Conservation (phyloP, 1,140 invertebrate species). For the Anagrus nilaparvatae region DNA sequence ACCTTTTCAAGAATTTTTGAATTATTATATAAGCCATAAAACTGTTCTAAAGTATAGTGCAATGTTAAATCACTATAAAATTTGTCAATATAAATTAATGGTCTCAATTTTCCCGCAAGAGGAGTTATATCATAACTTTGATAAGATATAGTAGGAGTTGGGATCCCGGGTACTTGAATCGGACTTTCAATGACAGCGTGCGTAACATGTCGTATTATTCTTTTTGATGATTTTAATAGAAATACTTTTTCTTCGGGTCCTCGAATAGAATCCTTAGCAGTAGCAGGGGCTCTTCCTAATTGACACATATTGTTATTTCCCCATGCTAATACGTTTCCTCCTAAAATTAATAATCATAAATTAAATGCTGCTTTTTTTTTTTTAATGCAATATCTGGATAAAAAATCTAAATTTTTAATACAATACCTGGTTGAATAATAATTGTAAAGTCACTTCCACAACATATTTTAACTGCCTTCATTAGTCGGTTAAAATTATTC, state of each 20-base stretch:
- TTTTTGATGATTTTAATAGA: conserved; percentile 37
- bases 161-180: conserved; percentile 39
- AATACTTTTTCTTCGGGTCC: conserved; percentile 31
- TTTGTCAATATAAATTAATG: conserved; percentile 31
- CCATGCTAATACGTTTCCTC: conserved; percentile 37
- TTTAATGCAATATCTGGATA: neutral
- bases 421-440: conserved; percentile 51
- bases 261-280: conserved; percentile 19
- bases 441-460: conserved; percentile 66
- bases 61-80: conserved; percentile 32
- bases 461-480: conserved; percentile 41
- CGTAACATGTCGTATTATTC: conserved; percentile 41
- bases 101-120: conserved; percentile 25
- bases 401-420: neutral
- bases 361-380: neutral
- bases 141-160: conserved; percentile 36
- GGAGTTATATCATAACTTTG: conserved; percentile 33
- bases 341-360: conserved; percentile 20
- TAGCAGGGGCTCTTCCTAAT: conserved; percentile 30
- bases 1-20: conserved; percentile 41
- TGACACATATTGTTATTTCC: conserved; percentile 36
- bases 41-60: conserved; percentile 47
- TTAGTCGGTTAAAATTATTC: conserved; percentile 13
- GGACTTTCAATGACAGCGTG: conserved; percentile 34
- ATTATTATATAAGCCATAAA: conserved; percentile 43